Evolutionary conservation across 2,797 vertebrate species (phyloP).

Genomic region (Mus spretus): DNA sequence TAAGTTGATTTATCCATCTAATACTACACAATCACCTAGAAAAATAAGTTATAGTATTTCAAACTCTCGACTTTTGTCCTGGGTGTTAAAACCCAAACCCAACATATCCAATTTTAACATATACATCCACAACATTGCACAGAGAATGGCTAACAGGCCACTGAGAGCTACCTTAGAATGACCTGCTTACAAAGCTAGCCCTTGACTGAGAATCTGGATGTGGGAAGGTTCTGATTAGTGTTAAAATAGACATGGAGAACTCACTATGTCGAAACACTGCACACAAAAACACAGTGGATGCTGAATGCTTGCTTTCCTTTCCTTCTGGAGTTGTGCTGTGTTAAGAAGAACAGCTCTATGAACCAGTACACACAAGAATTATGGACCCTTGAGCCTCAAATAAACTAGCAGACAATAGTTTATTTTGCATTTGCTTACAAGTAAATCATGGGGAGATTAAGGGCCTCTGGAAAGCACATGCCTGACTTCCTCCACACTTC

Average conservation of each 20-base stretch:
- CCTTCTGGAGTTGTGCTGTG: neutral
- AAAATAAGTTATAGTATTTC: neutral
- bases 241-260: neutral
- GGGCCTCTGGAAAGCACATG: neutral
- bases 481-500: neutral
- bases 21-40: neutral
- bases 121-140: neutral
- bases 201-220: neutral
- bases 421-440: neutral
- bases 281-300: neutral
- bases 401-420: neutral
- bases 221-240: neutral
- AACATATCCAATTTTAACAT: neutral
- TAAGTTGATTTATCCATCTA: neutral
- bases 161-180: neutral
- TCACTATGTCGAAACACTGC: too few species aligned
- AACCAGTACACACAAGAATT: neutral
- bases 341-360: neutral
- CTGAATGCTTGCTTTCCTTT: neutral
- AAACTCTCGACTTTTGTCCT: neutral
- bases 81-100: conserved; percentile 6
- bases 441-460: neutral
- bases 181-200: neutral
- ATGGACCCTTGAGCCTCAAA: neutral
- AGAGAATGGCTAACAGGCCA: neutral